phyloP scores from a whole-genome alignment of 2,113 vertebrate genomes.

The Odocoileus hemionus region DNA sequence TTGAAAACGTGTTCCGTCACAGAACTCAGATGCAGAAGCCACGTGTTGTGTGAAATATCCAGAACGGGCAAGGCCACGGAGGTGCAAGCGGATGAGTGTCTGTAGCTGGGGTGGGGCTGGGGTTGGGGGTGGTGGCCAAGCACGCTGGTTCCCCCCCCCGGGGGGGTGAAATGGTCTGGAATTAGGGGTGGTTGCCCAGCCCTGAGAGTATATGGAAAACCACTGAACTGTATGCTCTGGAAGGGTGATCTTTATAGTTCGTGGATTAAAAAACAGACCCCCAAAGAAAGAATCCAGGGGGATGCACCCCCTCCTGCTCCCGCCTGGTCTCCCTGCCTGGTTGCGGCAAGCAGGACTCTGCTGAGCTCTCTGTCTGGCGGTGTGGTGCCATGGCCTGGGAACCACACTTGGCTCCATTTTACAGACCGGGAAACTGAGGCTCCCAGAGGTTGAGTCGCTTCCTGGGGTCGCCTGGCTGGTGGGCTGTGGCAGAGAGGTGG shows the following conservation, averaged over 20 bases:
- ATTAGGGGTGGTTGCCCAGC: not conserved
- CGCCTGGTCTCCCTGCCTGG: rapidly evolving
- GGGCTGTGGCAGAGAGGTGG: not conserved
- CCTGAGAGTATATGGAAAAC: not conserved
- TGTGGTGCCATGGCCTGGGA: not conserved
- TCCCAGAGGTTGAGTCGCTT: not conserved
- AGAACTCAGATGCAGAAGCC: not conserved
- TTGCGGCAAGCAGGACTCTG: no score
- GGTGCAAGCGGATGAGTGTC: not conserved
- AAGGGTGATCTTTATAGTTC: not conserved
- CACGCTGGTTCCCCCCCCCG: not conserved
- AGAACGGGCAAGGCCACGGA: not conserved
- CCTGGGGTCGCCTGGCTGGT: not conserved
- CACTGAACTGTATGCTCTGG: not conserved
- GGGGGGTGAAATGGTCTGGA: not conserved
- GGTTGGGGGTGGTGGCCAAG: not conserved
- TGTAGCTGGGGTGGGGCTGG: no score
- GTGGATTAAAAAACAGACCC: not conserved
- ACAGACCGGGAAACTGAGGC: not conserved
- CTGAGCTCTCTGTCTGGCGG: rapidly evolving
- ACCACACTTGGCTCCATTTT: not conserved
- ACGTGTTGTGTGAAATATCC: not conserved
- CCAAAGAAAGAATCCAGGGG: not conserved
- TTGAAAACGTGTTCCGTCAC: not conserved
- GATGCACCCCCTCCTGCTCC: rapidly evolving